A percentile compares a stretch with the other conserved stretches of the same genome.
Conservation (phyloP, 1,140 invertebrate genomes). For the Olivierus martensii region DNA sequence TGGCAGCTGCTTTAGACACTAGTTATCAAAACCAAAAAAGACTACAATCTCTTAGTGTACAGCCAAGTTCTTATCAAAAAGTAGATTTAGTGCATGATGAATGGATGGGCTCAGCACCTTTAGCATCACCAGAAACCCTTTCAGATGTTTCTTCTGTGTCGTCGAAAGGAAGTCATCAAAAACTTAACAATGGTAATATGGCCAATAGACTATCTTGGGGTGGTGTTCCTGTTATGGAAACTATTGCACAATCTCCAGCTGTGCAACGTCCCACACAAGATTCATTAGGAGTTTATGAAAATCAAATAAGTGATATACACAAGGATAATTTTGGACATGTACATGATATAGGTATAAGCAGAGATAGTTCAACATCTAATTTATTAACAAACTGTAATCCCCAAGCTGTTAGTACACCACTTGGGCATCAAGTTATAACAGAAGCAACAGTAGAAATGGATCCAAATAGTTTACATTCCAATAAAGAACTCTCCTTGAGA, state of each 20-base stretch:
- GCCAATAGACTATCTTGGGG: slow-evolving; percentile 13
- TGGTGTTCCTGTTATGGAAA: slow-evolving; percentile 11
- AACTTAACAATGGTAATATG: slow-evolving; percentile 6
- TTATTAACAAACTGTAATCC: not conserved
- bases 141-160: slow-evolving; percentile 53
- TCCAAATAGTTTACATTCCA: not conserved
- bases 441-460: slow-evolving; percentile 15
- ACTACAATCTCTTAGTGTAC: slow-evolving; percentile 7
- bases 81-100: slow-evolving; percentile 36
- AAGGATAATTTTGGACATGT: too few relatives aligned
- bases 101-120: slow-evolving; percentile 48
- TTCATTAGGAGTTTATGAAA: not conserved
- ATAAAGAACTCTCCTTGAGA: slow-evolving; percentile 1
- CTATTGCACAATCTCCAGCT: slow-evolving; percentile 16
- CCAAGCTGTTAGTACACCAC: not conserved
- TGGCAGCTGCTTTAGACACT: slow-evolving; percentile 5
- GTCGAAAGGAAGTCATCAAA: slow-evolving; percentile 21
- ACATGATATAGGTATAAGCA: not conserved
- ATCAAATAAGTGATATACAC: not conserved
- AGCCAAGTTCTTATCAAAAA: slow-evolving; percentile 1
- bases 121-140: slow-evolving; percentile 70
- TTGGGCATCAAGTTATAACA: slow-evolving; percentile 15
- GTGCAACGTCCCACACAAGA: slow-evolving; percentile 11
- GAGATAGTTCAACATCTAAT: not conserved
- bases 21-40: not conserved